Evolutionary conservation across 1,140 invertebrate species (phyloP), one percentile per base, ranked within the genome.

Genomic region (Zaprionus vittiger): DNA sequence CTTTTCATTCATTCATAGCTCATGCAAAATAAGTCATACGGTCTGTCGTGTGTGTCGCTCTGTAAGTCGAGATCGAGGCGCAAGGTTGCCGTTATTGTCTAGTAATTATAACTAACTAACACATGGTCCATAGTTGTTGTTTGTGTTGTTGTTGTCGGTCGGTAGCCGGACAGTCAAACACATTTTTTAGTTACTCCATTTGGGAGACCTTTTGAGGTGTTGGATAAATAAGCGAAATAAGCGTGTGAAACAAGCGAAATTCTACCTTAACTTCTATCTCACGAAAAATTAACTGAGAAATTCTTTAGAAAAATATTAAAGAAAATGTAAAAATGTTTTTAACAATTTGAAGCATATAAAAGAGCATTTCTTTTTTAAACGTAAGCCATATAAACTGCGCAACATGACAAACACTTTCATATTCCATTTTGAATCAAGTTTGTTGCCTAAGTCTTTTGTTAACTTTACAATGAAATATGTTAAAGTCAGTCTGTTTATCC

Each of bases 61-160:
- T 72, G 85, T 77, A 89, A 87, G 63, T 59, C 34, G 75, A 89
- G 84, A 84, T 84, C 72, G 81, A 77, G 84, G 69, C 81, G 81
- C 84, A 89, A 89, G 84, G 84, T 89, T 90, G 85, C 72, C 85
- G 84, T 89, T 89, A 84, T 85, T 89, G 85, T 79, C 78, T 81
- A 87, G 84, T 89, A 81, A 90, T 87, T 90, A 87, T 81, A 80
- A 71, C 79, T 52, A 72, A 69, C 83, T 79, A 81, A 79, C 82
- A 85, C 75, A 62, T 78, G 67, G 66, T 68, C 54, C 67, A 79
- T 73, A 61, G 38, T 44, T 69, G 72, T 65, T 77, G 52, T 67
- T 79, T 55, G 56, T 67, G 56, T 63, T 73, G 4, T 26, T 26
- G 24, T 4, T 26, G 24, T 26, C 24, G 24, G 24, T 26, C 4